These are phyloP conservation scores for Salticus scenicus DNA, from an alignment of 2,888 invertebrate species.

Conservation along the genomic window DNA sequence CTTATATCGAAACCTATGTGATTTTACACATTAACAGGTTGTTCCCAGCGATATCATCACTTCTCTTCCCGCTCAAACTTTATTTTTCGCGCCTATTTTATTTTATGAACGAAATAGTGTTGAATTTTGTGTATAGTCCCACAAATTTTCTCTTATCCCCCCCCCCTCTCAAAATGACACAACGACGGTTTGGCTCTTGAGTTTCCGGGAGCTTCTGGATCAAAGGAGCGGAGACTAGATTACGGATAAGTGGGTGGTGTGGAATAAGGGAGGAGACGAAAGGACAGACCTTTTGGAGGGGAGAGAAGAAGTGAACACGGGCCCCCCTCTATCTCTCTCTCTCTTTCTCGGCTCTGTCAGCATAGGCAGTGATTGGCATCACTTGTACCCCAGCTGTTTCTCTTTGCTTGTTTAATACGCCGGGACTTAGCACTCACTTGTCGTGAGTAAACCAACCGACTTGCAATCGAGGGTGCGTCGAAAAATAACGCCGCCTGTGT, in stretches of 20 bases:
- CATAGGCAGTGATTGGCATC: constrained; percentile 59
- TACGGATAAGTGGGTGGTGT: constrained; percentile 47
- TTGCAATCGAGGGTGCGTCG: constrained; percentile 29
- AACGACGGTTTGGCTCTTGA: constrained; percentile 36
- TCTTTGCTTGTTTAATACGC: constrained; percentile 52
- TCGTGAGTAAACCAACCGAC: constrained; percentile 48
- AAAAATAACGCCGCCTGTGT: constrained; percentile 53
- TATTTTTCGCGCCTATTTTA: not conserved
- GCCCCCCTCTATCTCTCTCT: not conserved
- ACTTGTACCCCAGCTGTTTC: constrained; percentile 50
- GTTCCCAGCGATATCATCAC: no score
- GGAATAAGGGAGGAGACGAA: not conserved
- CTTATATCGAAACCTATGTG: no score
- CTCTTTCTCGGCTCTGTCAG: constrained; percentile 37
- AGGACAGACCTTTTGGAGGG: not conserved
- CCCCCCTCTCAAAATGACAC: constrained; percentile 41
- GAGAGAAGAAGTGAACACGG: not conserved
- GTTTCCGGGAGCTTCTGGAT: constrained; percentile 59
- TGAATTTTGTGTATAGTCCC: constrained; percentile 32
- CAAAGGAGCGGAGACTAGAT: constrained; percentile 52
- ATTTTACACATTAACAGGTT: no score
- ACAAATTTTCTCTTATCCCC: no score
- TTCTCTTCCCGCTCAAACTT: no score
- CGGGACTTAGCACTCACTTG: constrained; percentile 57
- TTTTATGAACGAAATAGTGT: not conserved